Evolutionary conservation across 1,140 invertebrate species (phyloP), one percentile per base, ranked within the genome.

Genomic region (Achroia grisella): DNA sequence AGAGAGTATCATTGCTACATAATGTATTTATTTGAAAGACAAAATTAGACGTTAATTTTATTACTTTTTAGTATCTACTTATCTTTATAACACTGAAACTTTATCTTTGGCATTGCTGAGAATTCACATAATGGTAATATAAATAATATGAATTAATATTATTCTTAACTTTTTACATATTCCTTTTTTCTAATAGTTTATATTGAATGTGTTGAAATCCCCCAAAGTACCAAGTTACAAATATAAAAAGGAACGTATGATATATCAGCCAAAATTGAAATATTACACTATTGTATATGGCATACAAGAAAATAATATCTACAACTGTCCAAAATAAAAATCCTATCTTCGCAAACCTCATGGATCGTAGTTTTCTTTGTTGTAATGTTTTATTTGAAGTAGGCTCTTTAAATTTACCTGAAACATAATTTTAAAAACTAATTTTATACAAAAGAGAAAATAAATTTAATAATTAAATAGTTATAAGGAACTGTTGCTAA

Each of bases 171-270:
- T 6, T n/a, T 31, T 44, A 44, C 13, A 50, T 15, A 9, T 44
- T 50, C 28, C 44, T n/a, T 53, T 66, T 72, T 10, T 68, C 56
- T 13, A 74, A 60, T 14, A 75, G 49, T 48, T 66, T 74, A 35
- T 75, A 76, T 46, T 81, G 77, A 60, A 84, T 68, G 47, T 77
- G 74, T 15, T 84, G 80, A 56, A 84, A 83, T 8, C 79, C 79
- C 11, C 73, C 76, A 48, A 75, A 80, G 29, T 63, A 72, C 49
- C 64, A 72, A 2, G 79, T 80, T 9, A 80, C 64, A 40, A 76
- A 60, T 14, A 72, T 52, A 31, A 79, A 80, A 1, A 80, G 14
- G 30, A 83, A 41, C 11, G 54, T 71, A 31, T 83, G 72, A 44
- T 83, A 83, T 9, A 75, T 44, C 10, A 80, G 67, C 76, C 79